phyloP scores from a whole-genome alignment of 2,888 invertebrate genomes.

The Drosophila testacea region DNA sequence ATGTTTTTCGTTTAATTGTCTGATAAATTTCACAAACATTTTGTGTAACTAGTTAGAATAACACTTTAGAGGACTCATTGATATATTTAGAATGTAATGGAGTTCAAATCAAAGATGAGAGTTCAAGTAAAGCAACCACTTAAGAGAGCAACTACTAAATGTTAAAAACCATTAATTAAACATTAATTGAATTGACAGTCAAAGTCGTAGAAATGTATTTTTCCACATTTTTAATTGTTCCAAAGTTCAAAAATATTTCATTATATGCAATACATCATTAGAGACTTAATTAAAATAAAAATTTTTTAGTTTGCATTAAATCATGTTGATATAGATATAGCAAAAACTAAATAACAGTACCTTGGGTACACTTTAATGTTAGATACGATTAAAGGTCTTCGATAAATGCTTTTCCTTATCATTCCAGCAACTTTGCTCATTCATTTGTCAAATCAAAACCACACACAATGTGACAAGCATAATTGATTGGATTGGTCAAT shows the following conservation, averaged over 20 bases:
- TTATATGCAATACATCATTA: too few relatives aligned
- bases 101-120: not conserved
- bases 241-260: too few relatives aligned
- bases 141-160: too few relatives aligned
- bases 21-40: not conserved
- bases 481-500: constrained; percentile 26
- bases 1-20: not conserved
- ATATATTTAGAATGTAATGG: not conserved
- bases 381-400: not conserved
- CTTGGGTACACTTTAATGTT: not conserved
- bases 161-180: too few relatives aligned
- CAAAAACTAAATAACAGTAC: too few relatives aligned
- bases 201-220: too few relatives aligned
- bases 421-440: not conserved
- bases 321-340: too few relatives aligned
- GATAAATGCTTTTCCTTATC: not conserved
- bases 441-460: constrained; percentile 5
- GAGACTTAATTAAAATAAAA: too few relatives aligned
- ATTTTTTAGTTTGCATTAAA: too few relatives aligned
- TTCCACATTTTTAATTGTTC: too few relatives aligned
- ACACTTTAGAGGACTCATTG: not conserved
- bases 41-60: not conserved
- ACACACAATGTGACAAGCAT: constrained; percentile 17
- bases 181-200: not conserved
- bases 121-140: not conserved